Percentiles rank a stretch among this genome's conserved stretches.
phyloP scores from a whole-genome alignment of 1,140 invertebrate species.

The Gryon sp. region DNA sequence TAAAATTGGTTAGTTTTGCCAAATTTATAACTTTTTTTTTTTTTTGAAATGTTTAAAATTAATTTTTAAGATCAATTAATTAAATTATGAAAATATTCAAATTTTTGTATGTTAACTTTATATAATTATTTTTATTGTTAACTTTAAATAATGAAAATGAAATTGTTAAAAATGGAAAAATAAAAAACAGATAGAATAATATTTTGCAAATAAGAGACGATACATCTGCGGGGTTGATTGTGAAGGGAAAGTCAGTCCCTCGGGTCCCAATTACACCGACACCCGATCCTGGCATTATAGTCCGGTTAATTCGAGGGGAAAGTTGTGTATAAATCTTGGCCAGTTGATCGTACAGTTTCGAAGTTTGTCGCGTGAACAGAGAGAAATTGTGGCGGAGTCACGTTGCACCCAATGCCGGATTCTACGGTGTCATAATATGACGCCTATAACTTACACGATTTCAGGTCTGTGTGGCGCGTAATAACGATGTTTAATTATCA shows the following conservation, averaged over 20 bases:
- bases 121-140: too few species aligned
- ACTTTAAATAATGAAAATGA: neutral
- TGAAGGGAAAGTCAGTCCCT: slow-evolving; percentile 72
- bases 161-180: neutral
- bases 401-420: slow-evolving; percentile 50
- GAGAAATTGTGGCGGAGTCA: slow-evolving; percentile 59
- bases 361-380: slow-evolving; percentile 70
- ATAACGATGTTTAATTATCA: slow-evolving; percentile 33
- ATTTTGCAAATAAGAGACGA: slow-evolving; percentile 6
- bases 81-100: too few species aligned
- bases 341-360: slow-evolving; percentile 73
- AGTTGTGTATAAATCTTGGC: slow-evolving; percentile 75
- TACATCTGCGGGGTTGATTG: slow-evolving; percentile 20
- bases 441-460: slow-evolving; percentile 37
- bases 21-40: too few species aligned
- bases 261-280: slow-evolving; percentile 77
- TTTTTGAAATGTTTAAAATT: neutral
- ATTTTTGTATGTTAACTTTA: too few species aligned
- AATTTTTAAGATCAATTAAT: too few species aligned
- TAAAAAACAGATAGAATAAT: slow-evolving; percentile 23
- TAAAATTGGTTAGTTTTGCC: too few species aligned
- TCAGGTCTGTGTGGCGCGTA: slow-evolving; percentile 12
- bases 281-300: slow-evolving; percentile 76
- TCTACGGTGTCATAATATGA: slow-evolving; percentile 55
- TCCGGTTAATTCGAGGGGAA: slow-evolving; percentile 75